Evolutionary conservation across 2,888 invertebrate genomes (phyloP).

Genomic region (Callyntrura sp.): DNA sequence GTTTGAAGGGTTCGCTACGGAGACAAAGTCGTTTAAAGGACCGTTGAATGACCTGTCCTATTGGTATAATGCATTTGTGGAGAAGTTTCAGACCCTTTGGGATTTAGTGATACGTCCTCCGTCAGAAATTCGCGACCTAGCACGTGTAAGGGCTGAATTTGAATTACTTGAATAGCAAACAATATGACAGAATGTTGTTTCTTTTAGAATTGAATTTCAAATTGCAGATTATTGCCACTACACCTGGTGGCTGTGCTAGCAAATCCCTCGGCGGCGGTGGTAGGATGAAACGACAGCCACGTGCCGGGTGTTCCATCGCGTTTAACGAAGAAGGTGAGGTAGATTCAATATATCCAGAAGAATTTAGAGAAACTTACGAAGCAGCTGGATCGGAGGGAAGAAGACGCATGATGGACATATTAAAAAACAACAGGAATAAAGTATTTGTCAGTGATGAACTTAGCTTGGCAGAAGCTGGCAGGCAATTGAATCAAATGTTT

Average conservation of each 20-base stretch:
- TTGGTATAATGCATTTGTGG: background rate
- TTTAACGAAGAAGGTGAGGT: conserved; percentile 5
- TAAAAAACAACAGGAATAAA: conserved; percentile 5
- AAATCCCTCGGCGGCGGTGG: background rate
- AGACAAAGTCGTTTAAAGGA: background rate
- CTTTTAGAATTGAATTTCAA: background rate
- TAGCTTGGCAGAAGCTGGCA: background rate
- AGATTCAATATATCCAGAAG: background rate
- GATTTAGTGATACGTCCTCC: too few relatives aligned
- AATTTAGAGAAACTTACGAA: conserved; percentile 22
- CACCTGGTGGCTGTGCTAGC: background rate
- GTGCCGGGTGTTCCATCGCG: background rate
- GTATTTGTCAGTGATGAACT: background rate
- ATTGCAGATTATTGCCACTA: background rate
- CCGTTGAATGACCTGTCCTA: background rate
- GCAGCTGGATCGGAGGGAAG: background rate
- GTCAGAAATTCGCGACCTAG: too few relatives aligned
- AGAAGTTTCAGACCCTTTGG: background rate
- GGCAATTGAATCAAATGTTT: background rate
- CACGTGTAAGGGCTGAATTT: background rate
- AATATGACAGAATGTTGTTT: too few relatives aligned
- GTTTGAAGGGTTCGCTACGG: background rate
- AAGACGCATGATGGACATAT: background rate
- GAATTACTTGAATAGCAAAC: background rate
- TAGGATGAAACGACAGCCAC: background rate